A percentile compares a stretch with the other conserved stretches of the same genome.
Evolutionary conservation across 2,113 vertebrate species (phyloP).

Genomic region (Actenoides lindsayi): DNA sequence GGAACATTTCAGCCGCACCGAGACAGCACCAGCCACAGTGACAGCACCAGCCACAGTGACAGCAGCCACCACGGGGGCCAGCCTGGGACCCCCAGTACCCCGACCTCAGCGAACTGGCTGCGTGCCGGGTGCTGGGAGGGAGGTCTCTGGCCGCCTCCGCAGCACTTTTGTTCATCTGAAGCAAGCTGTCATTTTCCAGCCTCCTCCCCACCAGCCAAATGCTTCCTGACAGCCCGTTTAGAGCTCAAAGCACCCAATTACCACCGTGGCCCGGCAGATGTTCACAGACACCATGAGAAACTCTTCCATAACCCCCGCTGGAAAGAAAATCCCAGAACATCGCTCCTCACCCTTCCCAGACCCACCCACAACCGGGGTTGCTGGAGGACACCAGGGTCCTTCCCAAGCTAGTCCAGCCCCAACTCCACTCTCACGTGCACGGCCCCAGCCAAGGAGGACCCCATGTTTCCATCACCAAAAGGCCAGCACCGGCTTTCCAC

Average conservation of each 20-base stretch:
- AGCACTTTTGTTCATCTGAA: background rate
- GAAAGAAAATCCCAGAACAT: background rate
- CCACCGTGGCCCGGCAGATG: background rate
- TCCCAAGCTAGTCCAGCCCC: background rate
- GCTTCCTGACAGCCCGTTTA: constrained; percentile 39
- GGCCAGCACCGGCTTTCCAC: background rate
- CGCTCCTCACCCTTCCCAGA: background rate
- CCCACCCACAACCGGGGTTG: background rate
- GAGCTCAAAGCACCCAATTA: constrained; percentile 2
- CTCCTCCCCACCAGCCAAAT: constrained; percentile 7
- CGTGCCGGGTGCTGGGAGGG: rapidly evolving
- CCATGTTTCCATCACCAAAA: rapidly evolving
- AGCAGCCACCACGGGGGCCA: background rate
- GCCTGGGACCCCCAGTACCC: rapidly evolving
- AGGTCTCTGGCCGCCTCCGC: background rate
- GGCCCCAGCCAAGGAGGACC: background rate
- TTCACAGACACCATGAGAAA: background rate
- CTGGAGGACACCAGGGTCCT: background rate
- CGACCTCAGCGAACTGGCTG: background rate
- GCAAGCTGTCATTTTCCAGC: background rate
- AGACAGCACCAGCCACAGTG: background rate
- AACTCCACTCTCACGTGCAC: rapidly evolving
- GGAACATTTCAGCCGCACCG: background rate
- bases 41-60: background rate
- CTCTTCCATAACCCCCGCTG: background rate